phyloP scores from a whole-genome alignment of 2,888 invertebrate genomes.

The Drosophila barbarae region DNA sequence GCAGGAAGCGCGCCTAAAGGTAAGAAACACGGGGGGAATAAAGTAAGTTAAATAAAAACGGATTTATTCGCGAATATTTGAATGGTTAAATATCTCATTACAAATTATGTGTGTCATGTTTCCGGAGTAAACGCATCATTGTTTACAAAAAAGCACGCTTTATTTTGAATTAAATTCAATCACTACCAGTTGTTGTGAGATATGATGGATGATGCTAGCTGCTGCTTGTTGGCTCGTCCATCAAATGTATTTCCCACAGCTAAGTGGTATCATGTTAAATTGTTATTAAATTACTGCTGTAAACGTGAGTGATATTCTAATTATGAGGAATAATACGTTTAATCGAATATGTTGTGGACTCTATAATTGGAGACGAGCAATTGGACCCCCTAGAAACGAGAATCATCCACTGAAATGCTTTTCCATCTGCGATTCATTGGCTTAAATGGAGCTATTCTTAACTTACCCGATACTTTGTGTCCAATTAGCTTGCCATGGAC shows the following conservation, averaged over 20 bases:
- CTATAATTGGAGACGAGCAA: not conserved
- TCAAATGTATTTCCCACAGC: not conserved
- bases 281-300: not conserved
- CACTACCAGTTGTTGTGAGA: not conserved
- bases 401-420: slow-evolving; percentile 6
- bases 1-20: slow-evolving; percentile 93
- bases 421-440: not conserved
- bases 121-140: not conserved
- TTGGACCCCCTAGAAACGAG: not conserved
- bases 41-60: too few relatives aligned
- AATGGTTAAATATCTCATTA: not conserved
- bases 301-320: not conserved
- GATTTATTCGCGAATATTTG: not conserved
- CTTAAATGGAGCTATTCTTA: not conserved
- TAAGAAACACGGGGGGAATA: slow-evolving; percentile 59
- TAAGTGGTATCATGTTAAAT: not conserved
- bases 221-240: slow-evolving; percentile 1
- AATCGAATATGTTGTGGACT: not conserved
- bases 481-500: slow-evolving; percentile 88
- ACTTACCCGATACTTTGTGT: not conserved
- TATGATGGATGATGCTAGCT: not conserved
- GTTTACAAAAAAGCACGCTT: not conserved
- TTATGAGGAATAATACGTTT: not conserved
- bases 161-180: not conserved
- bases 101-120: not conserved